Conservation (phyloP, 1,140 invertebrate species). For the Scaptomyza hsui region DNA sequence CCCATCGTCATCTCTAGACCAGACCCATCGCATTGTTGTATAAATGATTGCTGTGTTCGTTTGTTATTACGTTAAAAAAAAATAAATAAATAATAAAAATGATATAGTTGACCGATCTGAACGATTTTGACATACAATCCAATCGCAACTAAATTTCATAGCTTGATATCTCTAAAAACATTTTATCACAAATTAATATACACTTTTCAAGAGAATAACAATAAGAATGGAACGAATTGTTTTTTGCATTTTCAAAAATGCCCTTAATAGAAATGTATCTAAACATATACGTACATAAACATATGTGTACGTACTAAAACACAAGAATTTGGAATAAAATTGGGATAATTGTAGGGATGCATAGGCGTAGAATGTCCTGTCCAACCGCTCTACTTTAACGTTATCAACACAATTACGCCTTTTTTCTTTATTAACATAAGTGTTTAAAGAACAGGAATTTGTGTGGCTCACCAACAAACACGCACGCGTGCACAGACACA, state of each 20-base stretch:
- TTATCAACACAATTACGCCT: constrained; percentile 66
- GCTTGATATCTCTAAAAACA: too few relatives aligned
- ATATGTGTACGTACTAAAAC: background rate
- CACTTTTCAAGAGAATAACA: too few relatives aligned
- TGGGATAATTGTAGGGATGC: background rate
- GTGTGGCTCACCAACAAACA: constrained; percentile 71
- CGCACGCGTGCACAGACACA: constrained; percentile 62
- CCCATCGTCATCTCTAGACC: constrained; percentile 35
- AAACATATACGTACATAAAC: background rate
- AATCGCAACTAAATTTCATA: too few relatives aligned
- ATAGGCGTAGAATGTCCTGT: constrained; percentile 9
- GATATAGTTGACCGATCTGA: too few relatives aligned
- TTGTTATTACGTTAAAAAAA: constrained; percentile 57
- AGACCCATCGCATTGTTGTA: constrained; percentile 62
- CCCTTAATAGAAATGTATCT: background rate
- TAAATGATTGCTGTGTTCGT: constrained; percentile 66
- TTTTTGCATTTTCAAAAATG: constrained; percentile 17
- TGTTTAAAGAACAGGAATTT: constrained; percentile 60
- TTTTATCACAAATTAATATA: too few relatives aligned
- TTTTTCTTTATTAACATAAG: constrained; percentile 48
- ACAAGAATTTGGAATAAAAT: background rate
- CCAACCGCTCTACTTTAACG: constrained; percentile 62
- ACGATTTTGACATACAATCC: too few relatives aligned
- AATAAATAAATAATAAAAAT: too few relatives aligned
- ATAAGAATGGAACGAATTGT: constrained; percentile 52